Conservation (phyloP, 2,797 vertebrate genomes). For the Cyclura pinguis region DNA sequence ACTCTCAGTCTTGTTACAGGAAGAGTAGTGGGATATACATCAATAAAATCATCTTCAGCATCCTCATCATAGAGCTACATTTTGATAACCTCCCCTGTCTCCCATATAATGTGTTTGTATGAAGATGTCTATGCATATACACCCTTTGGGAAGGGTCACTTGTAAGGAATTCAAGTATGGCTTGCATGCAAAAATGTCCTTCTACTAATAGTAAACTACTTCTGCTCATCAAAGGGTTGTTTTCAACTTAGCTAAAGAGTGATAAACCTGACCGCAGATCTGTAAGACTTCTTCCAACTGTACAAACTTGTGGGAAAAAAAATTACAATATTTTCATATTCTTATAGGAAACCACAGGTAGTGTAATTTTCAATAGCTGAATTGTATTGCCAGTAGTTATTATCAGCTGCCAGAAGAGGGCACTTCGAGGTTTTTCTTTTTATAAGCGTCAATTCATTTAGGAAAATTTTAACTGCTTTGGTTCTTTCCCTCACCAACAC, state of each 20-base stretch:
- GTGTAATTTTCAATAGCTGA: neutral
- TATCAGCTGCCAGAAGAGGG: slow-evolving; percentile 63
- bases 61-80: neutral
- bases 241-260: neutral
- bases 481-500: neutral
- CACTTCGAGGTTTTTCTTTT: slow-evolving; percentile 51
- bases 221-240: neutral
- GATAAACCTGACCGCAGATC: neutral
- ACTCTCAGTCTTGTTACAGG: no score
- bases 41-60: no score
- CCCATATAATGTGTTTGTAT: neutral
- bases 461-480: neutral
- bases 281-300: neutral
- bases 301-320: neutral
- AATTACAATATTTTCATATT: no score
- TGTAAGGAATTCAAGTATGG: neutral
- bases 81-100: neutral
- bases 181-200: neutral
- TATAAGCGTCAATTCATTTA: neutral
- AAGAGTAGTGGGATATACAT: no score
- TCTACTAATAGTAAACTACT: neutral
- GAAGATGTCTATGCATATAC: neutral
- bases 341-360: neutral
- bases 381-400: slow-evolving; percentile 22
- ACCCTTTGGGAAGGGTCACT: neutral